Evolutionary conservation across 2,113 vertebrate genomes (phyloP).

Genomic region (Carettochelys insculpta): DNA sequence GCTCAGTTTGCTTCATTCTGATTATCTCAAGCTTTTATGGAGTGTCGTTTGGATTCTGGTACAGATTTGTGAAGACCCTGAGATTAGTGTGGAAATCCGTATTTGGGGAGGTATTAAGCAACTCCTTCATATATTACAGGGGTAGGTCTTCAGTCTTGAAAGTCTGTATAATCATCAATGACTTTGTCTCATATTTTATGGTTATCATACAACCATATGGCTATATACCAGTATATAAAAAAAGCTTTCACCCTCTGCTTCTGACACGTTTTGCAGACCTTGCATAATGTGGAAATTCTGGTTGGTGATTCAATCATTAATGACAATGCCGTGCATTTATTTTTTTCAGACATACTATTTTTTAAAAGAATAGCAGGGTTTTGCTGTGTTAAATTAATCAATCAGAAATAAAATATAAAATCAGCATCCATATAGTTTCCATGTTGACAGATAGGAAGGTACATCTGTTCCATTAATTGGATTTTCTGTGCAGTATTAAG

Average conservation of each 20-base stretch:
- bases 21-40: conserved; percentile 88
- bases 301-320: neutral
- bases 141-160: conserved; percentile 65
- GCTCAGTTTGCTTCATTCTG: conserved; percentile 86
- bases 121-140: conserved; percentile 85
- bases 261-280: neutral
- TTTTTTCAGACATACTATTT: neutral
- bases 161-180: neutral
- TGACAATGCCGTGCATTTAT: neutral
- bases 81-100: conserved; percentile 83
- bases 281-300: neutral
- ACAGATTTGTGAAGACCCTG: conserved; percentile 89
- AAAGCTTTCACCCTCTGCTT: neutral
- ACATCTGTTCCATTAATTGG: neutral
- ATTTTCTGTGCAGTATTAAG: neutral
- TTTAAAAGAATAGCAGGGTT: neutral
- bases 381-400: neutral
- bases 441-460: neutral
- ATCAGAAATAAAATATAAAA: neutral
- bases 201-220: neutral
- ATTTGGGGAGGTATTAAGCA: conserved; percentile 92
- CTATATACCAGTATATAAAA: neutral
- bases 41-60: conserved; percentile 89
- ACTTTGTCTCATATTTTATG: neutral
- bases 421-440: neutral